Evolutionary conservation across 1,140 invertebrate species (phyloP).

Genomic region (Thaumatotibia leucotreta): DNA sequence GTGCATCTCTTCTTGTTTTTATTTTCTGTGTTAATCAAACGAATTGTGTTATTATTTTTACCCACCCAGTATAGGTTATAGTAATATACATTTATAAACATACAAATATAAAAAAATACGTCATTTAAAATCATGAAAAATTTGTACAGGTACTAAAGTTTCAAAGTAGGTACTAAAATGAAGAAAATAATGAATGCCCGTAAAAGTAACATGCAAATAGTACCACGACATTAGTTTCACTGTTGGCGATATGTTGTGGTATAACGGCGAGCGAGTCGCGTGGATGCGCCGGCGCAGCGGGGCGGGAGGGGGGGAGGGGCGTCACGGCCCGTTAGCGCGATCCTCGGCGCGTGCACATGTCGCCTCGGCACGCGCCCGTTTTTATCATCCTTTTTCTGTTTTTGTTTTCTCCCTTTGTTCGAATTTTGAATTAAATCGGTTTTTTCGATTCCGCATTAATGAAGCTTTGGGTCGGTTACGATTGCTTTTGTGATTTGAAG

Average conservation of each 20-base stretch:
- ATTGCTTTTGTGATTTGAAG: constrained; percentile 19
- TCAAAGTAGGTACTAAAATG: too few relatives aligned
- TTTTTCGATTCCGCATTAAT: constrained; percentile 43
- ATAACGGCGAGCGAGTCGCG: constrained; percentile 40
- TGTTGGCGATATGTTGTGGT: constrained; percentile 1
- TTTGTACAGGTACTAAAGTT: too few relatives aligned
- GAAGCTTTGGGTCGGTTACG: constrained; percentile 27
- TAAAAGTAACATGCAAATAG: too few relatives aligned
- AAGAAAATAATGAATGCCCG: too few relatives aligned
- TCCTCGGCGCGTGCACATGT: constrained; percentile 67
- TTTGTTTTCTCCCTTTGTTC: constrained; percentile 65
- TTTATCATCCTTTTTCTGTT: constrained; percentile 61
- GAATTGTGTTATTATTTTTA: too few relatives aligned
- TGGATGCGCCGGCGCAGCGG: constrained; percentile 19
- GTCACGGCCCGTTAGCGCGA: constrained; percentile 65
- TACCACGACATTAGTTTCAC: background rate
- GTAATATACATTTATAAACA: too few relatives aligned
- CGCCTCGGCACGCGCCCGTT: constrained; percentile 70
- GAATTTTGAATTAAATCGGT: constrained; percentile 45
- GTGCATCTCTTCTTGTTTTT: too few relatives aligned
- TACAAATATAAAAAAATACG: too few relatives aligned
- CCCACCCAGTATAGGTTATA: too few relatives aligned
- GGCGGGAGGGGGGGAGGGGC: constrained; percentile 31
- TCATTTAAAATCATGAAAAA: too few relatives aligned
- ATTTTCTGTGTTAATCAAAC: too few relatives aligned